Percentiles rank a stretch among this genome's conserved stretches.
These are phyloP conservation scores for Carcina quercana DNA, from an alignment of 2,888 invertebrate species.

Conservation along the genomic window DNA sequence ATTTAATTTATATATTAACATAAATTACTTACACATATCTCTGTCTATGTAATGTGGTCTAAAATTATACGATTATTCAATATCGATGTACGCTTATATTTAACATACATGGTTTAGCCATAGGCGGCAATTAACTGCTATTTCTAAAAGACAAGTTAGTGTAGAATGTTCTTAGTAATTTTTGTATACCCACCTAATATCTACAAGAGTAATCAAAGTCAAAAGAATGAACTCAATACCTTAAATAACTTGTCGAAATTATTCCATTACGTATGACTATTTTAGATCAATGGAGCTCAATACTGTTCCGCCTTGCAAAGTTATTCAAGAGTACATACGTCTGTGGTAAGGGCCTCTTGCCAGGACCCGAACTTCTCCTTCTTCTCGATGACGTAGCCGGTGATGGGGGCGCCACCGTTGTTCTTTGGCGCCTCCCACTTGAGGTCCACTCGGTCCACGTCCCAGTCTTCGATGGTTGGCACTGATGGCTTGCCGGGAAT, in stretches of 20 bases:
- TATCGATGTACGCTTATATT: slow-evolving; percentile 21
- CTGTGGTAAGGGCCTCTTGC: slow-evolving; percentile 87
- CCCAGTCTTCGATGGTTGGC: slow-evolving; percentile 92
- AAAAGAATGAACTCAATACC: too few relatives aligned
- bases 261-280: too few relatives aligned
- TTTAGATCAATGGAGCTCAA: too few relatives aligned
- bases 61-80: slow-evolving; percentile 2
- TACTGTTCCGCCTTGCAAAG: too few relatives aligned
- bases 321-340: slow-evolving; percentile 70
- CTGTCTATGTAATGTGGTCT: background rate
- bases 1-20: too few relatives aligned
- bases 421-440: slow-evolving; percentile 88
- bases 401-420: slow-evolving; percentile 86
- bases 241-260: too few relatives aligned
- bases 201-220: too few relatives aligned
- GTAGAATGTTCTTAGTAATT: slow-evolving; percentile 15
- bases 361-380: slow-evolving; percentile 87
- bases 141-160: slow-evolving; percentile 21
- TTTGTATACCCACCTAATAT: too few relatives aligned
- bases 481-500: slow-evolving; percentile 90
- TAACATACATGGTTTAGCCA: slow-evolving; percentile 45
- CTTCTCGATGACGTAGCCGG: slow-evolving; percentile 92
- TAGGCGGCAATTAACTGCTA: slow-evolving; percentile 14
- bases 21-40: slow-evolving; percentile 3
- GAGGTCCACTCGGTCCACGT: slow-evolving; percentile 89